These are phyloP conservation scores for Leucozona laternaria DNA, from an alignment of 2,888 invertebrate genomes.

Conservation along the genomic window DNA sequence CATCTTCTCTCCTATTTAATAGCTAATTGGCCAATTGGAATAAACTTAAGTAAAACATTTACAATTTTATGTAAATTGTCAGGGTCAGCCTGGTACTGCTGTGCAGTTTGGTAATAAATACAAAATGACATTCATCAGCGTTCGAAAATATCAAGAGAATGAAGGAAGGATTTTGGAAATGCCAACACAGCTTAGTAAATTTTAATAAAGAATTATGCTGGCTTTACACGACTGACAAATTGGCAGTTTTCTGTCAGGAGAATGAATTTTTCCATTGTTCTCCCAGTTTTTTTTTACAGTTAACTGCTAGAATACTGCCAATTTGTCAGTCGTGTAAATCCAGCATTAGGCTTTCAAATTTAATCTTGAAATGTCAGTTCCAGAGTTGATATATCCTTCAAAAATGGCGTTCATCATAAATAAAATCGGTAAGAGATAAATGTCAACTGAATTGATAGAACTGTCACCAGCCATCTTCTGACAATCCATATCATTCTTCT, in stretches of 20 bases:
- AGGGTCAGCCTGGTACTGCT: background rate
- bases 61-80: background rate
- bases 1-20: constrained; percentile 11
- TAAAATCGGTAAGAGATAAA: background rate
- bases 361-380: background rate
- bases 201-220: too few relatives aligned
- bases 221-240: too few relatives aligned
- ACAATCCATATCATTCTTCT: background rate
- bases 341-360: too few relatives aligned
- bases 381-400: background rate
- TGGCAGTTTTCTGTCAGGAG: too few relatives aligned
- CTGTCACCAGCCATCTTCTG: background rate
- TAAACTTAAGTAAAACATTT: background rate
- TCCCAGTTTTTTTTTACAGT: too few relatives aligned
- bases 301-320: too few relatives aligned
- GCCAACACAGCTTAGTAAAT: too few relatives aligned
- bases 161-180: background rate
- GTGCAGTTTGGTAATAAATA: background rate
- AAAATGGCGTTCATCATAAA: background rate
- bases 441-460: background rate
- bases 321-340: too few relatives aligned
- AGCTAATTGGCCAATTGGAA: constrained; percentile 2
- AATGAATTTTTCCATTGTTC: too few relatives aligned
- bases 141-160: background rate
- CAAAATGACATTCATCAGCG: background rate